phyloP scores from a whole-genome alignment of 2,113 vertebrate genomes.

The Calypte anna region DNA sequence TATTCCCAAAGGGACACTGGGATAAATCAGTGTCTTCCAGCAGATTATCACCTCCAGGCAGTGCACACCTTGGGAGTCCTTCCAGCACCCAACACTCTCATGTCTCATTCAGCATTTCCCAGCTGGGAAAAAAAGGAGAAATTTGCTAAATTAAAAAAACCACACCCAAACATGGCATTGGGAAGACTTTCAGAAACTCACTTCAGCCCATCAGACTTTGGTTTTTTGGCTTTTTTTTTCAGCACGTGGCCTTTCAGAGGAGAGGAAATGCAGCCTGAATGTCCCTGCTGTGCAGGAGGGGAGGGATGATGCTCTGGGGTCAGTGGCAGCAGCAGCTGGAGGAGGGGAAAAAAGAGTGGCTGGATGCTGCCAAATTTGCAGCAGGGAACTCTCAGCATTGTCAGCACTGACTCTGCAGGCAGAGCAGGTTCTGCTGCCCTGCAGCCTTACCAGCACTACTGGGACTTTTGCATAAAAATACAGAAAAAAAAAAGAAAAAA shows the following conservation, averaged over 20 bases:
- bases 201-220: not conserved
- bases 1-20: not conserved
- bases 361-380: not conserved
- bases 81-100: not conserved
- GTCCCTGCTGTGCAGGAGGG: not conserved
- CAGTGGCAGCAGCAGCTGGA: fast-evolving
- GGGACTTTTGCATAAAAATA: not conserved
- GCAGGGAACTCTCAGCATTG: not conserved
- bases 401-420: not conserved
- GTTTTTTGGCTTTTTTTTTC: not conserved
- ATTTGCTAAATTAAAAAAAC: not conserved
- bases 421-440: not conserved
- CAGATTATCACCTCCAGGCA: not conserved
- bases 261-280: not conserved
- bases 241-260: not conserved
- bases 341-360: not conserved
- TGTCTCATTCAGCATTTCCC: not conserved
- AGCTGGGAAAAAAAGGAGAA: not conserved
- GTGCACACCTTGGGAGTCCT: not conserved
- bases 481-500: not conserved
- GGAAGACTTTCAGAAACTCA: not conserved
- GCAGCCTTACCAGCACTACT: not conserved
- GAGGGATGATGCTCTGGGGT: not conserved
- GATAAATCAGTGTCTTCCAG: not conserved
- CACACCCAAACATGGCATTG: not conserved